These are phyloP conservation scores for Lasius platythorax DNA, from an alignment of 2,888 invertebrate genomes.

Conservation along the genomic window DNA sequence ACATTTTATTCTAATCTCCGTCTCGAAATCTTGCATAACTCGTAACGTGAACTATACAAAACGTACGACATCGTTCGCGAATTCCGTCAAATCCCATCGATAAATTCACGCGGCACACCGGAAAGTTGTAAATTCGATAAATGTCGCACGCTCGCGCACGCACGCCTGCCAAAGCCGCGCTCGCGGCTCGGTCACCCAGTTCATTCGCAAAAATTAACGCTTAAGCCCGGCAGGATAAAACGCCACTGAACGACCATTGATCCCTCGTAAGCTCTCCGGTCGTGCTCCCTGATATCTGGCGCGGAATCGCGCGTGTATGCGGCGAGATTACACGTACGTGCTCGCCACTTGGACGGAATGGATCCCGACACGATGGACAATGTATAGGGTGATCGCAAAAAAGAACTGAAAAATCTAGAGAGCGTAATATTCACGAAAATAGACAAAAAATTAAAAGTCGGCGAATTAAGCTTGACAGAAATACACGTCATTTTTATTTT, in stretches of 20 bases:
- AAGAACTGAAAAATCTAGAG: neutral
- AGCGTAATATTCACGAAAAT: neutral
- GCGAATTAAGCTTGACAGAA: neutral
- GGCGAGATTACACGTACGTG: slow-evolving; percentile 58
- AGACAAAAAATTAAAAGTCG: neutral
- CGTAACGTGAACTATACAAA: slow-evolving; percentile 39
- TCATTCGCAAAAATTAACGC: slow-evolving; percentile 82
- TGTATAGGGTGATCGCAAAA: slow-evolving; percentile 15
- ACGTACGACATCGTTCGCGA: slow-evolving; percentile 56
- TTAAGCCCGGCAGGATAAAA: slow-evolving; percentile 80
- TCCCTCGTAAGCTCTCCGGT: slow-evolving; percentile 79
- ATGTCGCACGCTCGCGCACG: slow-evolving; percentile 65
- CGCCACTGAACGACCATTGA: slow-evolving; percentile 81
- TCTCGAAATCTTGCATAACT: slow-evolving; percentile 21
- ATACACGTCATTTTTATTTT: neutral
- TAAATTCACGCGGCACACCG: slow-evolving; percentile 73
- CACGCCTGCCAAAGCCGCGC: slow-evolving; percentile 44
- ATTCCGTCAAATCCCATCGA: slow-evolving; percentile 62
- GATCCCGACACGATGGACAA: slow-evolving; percentile 13
- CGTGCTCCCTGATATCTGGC: slow-evolving; percentile 62
- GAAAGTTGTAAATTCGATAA: slow-evolving; percentile 79
- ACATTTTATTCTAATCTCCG: neutral
- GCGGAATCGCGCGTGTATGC: slow-evolving; percentile 65
- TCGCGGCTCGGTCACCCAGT: slow-evolving; percentile 73
- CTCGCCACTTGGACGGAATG: slow-evolving; percentile 44